Conservation (phyloP, 92 coral and sea anemone genomes). For the Parazoanthus swiftii region DNA sequence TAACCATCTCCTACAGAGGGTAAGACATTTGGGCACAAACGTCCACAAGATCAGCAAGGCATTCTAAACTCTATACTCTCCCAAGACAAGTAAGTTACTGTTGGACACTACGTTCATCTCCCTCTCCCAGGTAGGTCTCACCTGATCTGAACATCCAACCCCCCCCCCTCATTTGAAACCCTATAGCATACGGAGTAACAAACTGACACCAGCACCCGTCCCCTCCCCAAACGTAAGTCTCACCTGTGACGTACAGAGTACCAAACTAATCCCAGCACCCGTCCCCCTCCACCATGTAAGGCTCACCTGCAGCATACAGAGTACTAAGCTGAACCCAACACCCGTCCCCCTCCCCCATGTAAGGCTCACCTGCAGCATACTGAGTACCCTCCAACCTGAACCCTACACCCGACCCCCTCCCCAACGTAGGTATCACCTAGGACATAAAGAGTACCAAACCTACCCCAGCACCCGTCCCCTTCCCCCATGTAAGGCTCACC, state of each 20-base stretch:
- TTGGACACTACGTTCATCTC: slow-evolving; percentile 73
- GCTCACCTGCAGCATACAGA: slow-evolving; percentile 74
- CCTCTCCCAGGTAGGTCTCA: slow-evolving; percentile 11
- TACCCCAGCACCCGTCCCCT: slow-evolving; percentile 74
- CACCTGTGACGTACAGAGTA: slow-evolving; percentile 77
- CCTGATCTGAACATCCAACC: slow-evolving; percentile 85
- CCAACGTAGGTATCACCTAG: slow-evolving; percentile 52
- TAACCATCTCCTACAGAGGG: slow-evolving; percentile 65
- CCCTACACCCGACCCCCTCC: slow-evolving; percentile 59
- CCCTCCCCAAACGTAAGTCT: neutral
- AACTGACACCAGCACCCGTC: too few species aligned
- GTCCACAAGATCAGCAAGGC: too few species aligned
- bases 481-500: slow-evolving; percentile 51
- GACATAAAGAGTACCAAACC: slow-evolving; percentile 83
- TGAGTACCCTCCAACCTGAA: slow-evolving; percentile 84
- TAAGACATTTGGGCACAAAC: too few species aligned
- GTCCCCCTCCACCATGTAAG: slow-evolving; percentile 10
- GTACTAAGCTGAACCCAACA: slow-evolving; percentile 89
- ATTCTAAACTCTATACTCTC: too few species aligned
- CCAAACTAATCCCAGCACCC: slow-evolving; percentile 93
- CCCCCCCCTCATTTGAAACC: neutral
- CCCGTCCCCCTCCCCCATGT: slow-evolving; percentile 42
- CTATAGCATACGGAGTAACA: slow-evolving; percentile 71
- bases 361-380: slow-evolving; percentile 63
- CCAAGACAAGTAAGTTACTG: too few species aligned